A percentile compares a stretch with the other conserved stretches of the same genome.
These are phyloP conservation scores for Hermaeophaga mercurialis DNA, from an alignment of 2,888 invertebrate species.

Conservation along the genomic window DNA sequence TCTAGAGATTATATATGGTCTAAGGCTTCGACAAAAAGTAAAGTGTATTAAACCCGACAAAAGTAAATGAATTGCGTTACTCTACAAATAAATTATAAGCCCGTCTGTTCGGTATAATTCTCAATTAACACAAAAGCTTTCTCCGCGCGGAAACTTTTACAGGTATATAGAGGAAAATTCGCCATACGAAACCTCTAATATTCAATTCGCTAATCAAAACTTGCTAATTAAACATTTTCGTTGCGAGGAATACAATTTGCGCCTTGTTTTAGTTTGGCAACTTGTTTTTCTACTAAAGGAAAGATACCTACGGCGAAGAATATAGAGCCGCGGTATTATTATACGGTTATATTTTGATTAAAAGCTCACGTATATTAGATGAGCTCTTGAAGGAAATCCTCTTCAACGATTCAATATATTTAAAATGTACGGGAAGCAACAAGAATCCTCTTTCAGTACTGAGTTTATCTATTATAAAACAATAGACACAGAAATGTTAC, in stretches of 20 bases:
- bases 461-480: too few species aligned
- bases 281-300: constrained; percentile 24
- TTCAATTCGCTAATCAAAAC: constrained; percentile 39
- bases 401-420: too few species aligned
- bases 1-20: too few species aligned
- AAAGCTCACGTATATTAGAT: too few species aligned
- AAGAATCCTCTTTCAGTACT: too few species aligned
- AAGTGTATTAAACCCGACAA: too few species aligned
- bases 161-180: constrained; percentile 11
- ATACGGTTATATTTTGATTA: background rate
- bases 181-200: constrained; percentile 30
- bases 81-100: constrained; percentile 13
- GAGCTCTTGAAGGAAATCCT: too few species aligned
- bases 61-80: background rate
- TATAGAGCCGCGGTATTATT: background rate
- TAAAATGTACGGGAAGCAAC: too few species aligned
- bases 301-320: constrained; percentile 10
- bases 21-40: too few species aligned
- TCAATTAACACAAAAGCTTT: constrained; percentile 15
- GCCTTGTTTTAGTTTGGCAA: constrained; percentile 31
- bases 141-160: constrained; percentile 6
- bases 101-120: constrained; percentile 13
- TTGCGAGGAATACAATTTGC: constrained; percentile 29
- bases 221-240: constrained; percentile 39
- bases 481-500: too few species aligned